phyloP scores from a whole-genome alignment of 2,888 invertebrate species.

The Pimpla rufipes region DNA sequence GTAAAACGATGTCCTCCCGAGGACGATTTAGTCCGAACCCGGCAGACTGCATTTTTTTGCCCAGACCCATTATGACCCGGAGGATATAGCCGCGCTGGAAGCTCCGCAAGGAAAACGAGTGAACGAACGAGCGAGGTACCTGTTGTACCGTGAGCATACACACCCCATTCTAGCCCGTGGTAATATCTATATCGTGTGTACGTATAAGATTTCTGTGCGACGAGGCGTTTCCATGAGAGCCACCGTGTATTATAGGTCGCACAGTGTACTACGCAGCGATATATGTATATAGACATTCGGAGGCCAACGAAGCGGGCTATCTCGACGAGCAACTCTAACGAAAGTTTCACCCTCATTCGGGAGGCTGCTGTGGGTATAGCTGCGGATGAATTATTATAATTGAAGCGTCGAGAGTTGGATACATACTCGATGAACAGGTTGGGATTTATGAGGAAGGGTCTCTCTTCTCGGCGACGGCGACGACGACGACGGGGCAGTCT shows the following conservation, averaged over 20 bases:
- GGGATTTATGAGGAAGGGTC: constrained; percentile 58
- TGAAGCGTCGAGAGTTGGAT: constrained; percentile 59
- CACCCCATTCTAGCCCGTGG: constrained; percentile 9
- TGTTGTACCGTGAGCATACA: constrained; percentile 47
- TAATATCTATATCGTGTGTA: constrained; percentile 40
- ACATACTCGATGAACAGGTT: constrained; percentile 56
- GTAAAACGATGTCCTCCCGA: constrained; percentile 51
- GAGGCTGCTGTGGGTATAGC: constrained; percentile 45
- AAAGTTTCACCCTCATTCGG: constrained; percentile 57
- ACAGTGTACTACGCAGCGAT: constrained; percentile 9
- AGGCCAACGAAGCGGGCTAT: constrained; percentile 57
- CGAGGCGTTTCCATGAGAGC: constrained; percentile 38
- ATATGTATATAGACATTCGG: constrained; percentile 22
- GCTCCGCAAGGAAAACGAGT: constrained; percentile 30
- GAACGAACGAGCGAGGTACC: constrained; percentile 16
- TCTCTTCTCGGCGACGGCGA: constrained; percentile 49
- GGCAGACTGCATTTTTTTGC: constrained; percentile 36
- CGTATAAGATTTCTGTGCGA: constrained; percentile 57
- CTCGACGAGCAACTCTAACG: constrained; percentile 49
- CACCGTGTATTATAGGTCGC: constrained; percentile 42
- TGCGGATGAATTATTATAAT: constrained; percentile 68
- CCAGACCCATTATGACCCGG: constrained; percentile 29
- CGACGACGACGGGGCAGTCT: constrained; percentile 33
- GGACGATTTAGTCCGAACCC: constrained; percentile 43
- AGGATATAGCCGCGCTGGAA: constrained; percentile 19